These are phyloP conservation scores for Tenodera sinensis DNA, from an alignment of 2,888 invertebrate species.

Conservation along the genomic window DNA sequence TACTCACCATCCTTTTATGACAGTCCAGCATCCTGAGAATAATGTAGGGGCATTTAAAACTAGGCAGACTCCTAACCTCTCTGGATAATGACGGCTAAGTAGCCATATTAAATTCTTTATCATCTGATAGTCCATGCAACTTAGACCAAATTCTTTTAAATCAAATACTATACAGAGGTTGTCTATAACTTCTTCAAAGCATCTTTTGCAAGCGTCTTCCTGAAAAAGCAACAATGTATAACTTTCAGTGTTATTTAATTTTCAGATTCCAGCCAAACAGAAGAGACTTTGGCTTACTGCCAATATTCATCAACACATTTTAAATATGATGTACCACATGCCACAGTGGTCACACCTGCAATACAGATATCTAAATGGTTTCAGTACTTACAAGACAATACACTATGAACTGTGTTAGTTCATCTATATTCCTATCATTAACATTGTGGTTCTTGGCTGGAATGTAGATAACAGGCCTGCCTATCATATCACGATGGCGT, in stretches of 20 bases:
- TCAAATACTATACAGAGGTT: conserved; percentile 79
- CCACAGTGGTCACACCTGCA: no score
- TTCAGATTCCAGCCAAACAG: background rate
- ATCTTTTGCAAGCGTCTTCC: conserved; percentile 73
- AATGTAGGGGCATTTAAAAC: conserved; percentile 70
- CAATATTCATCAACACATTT: background rate
- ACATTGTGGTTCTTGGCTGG: conserved; percentile 72
- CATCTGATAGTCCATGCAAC: conserved; percentile 77
- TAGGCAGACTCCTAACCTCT: conserved; percentile 71
- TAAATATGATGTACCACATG: no score
- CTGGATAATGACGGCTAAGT: conserved; percentile 72
- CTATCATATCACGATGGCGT: conserved; percentile 66
- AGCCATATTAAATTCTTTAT: conserved; percentile 77
- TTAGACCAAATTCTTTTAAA: conserved; percentile 66
- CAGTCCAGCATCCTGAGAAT: conserved; percentile 74
- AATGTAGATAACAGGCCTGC: conserved; percentile 74
- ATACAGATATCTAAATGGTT: background rate
- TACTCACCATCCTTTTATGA: conserved; percentile 68
- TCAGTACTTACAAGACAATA: conserved; percentile 47
- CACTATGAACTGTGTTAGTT: conserved; percentile 74
- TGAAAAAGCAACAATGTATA: conserved; percentile 40
- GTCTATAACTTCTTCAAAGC: conserved; percentile 75
- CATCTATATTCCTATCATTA: conserved; percentile 66
- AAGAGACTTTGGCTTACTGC: background rate
- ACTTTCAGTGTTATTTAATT: no score